Evolutionary conservation across 2,797 vertebrate species (phyloP).

Genomic region (Taeniopygia guttata): DNA sequence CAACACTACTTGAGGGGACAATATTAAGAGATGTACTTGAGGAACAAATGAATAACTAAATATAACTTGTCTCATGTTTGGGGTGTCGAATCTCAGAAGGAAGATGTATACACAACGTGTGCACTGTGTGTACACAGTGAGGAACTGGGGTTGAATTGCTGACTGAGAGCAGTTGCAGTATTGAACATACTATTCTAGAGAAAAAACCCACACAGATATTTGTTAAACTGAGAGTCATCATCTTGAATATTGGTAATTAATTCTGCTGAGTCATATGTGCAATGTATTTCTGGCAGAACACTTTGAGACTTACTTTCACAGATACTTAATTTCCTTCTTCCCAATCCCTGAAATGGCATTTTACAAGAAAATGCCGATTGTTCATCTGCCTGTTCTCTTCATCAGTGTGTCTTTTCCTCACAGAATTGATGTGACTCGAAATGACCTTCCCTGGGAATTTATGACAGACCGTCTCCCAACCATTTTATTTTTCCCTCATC

Average conservation of each 20-base stretch:
- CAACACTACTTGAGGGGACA: background rate
- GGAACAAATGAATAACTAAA: background rate
- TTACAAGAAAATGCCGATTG: background rate
- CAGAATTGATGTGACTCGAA: slow-evolving; percentile 90
- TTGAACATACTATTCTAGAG: background rate
- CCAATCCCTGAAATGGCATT: background rate
- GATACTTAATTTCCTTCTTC: background rate
- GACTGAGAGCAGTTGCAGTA: background rate
- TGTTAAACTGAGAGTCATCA: background rate
- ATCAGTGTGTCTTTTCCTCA: background rate
- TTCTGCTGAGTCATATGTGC: background rate
- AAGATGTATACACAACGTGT: background rate
- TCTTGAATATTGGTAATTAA: background rate
- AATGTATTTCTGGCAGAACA: background rate
- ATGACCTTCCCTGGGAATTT: slow-evolving; percentile 98
- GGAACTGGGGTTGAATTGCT: background rate
- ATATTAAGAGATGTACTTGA: background rate
- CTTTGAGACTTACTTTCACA: background rate
- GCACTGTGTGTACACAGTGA: background rate
- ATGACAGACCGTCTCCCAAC: slow-evolving; percentile 93
- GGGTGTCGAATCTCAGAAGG: background rate
- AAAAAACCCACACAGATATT: background rate
- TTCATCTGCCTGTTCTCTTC: background rate
- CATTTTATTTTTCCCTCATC: slow-evolving; percentile 89
- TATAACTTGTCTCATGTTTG: background rate